Base-by-base conservation (phyloP, 2,797 vertebrate genomes). In the Girardinus metallicus region DNA sequence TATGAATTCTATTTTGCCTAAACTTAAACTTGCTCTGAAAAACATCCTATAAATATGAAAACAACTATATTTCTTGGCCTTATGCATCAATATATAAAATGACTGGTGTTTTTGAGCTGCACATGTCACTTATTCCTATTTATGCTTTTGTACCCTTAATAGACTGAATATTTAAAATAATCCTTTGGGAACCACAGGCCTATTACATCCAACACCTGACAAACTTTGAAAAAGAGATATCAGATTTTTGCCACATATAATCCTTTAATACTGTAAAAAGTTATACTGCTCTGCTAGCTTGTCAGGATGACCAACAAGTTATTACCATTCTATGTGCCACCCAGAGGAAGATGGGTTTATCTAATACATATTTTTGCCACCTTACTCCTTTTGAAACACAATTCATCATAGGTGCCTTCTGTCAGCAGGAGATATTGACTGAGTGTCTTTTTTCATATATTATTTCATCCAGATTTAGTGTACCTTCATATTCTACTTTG, bases 261-360 rank as follows among this genome's bases (percentile, higher is more conserved):
- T 73, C 16, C 74, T 68, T 46, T 39, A 18, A 16, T 51, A 9
- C 44, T 12, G n/a, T 36, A 73, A 2, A 26, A 74, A 47, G 34
- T 21, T 68, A 15, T 53, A 51, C 16, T 44, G 49, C 29, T 79
- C 36, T 62, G 60, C 57, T 39, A 44, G 51, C 75, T 62, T 66
- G 53, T 71, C 53, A 80, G 18, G 47, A 41, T 31, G 49, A 74
- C 47, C 39, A 75, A 51, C 23, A 49, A 31, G 57, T 68, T 29
- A 43, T 74, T 26, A 77, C 62, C 51, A 51, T 55, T 29, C 53
- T 26, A 71, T 43, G 21, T 76, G 78, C 68, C 53, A 77, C 68
- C 68, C 77, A 80, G 74, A 34, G 74, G 26, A 75, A 47, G 31
- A 53, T 82, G 57, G 57, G 76, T 81, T 73, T 78, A 72, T 75